Conservation (phyloP, 1,140 invertebrate genomes). For the Homalodisca vitripennis region DNA sequence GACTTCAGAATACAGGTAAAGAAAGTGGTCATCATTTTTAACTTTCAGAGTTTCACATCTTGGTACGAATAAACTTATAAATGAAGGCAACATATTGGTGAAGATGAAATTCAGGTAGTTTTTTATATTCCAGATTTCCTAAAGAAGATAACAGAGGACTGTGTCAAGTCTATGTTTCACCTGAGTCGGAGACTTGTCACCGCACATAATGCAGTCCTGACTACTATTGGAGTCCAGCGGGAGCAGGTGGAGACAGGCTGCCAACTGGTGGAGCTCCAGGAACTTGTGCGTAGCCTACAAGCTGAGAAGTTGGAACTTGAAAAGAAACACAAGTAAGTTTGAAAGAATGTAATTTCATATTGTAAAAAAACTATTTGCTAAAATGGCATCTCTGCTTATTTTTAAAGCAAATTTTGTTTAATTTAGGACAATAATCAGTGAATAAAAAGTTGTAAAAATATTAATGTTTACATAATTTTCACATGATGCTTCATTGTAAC, state of each 20-base stretch:
- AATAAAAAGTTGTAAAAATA: too few relatives aligned
- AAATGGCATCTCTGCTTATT: too few relatives aligned
- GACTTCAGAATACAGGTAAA: too few relatives aligned
- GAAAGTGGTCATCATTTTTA: too few relatives aligned
- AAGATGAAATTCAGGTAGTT: too few relatives aligned
- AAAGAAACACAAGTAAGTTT: slow-evolving; percentile 31
- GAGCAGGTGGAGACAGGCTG: slow-evolving; percentile 9
- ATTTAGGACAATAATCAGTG: too few relatives aligned
- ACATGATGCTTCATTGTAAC: too few relatives aligned
- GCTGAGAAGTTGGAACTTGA: slow-evolving; percentile 28
- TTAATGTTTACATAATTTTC: too few relatives aligned
- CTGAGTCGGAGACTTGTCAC: slow-evolving; percentile 1
- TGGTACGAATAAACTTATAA: too few relatives aligned
- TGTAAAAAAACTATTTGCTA: neutral
- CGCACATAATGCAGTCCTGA: slow-evolving; percentile 14
- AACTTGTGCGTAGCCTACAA: slow-evolving; percentile 8
- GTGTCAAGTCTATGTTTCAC: slow-evolving; percentile 9
- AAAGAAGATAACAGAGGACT: neutral
- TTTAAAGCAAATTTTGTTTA: too few relatives aligned
- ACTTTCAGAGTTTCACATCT: too few relatives aligned
- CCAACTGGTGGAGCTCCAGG: slow-evolving; percentile 14
- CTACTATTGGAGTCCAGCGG: neutral
- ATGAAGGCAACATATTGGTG: too few relatives aligned
- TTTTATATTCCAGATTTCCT: neutral
- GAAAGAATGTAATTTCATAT: slow-evolving; percentile 11